A percentile compares a stretch with the other conserved stretches of the same genome.
These are phyloP conservation scores for Nyctibius bracteatus DNA, from an alignment of 2,113 vertebrate genomes.

Conservation along the genomic window DNA sequence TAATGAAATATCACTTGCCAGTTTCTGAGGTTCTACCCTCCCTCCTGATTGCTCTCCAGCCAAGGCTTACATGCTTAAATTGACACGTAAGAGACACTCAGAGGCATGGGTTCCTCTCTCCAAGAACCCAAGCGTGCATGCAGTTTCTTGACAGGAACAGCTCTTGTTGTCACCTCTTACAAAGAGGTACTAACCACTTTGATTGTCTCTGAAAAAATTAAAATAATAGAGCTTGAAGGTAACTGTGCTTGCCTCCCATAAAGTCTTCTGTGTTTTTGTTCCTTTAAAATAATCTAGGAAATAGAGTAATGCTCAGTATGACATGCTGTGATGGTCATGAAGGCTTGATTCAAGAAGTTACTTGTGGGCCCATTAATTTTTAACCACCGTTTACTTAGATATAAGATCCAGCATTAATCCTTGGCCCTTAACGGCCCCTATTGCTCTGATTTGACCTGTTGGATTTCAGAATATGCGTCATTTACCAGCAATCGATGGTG, in stretches of 20 bases:
- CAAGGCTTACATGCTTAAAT: neutral
- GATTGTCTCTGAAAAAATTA: neutral
- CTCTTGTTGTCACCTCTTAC: neutral
- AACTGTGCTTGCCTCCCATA: neutral
- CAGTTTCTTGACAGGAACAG: neutral
- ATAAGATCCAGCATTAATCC: neutral
- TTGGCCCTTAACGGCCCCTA: neutral
- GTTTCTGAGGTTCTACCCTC: neutral
- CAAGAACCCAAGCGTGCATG: neutral
- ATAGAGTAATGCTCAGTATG: neutral
- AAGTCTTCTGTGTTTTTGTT: neutral
- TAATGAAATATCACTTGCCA: neutral
- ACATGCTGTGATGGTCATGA: neutral
- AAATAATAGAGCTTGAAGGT: neutral
- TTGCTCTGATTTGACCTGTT: neutral
- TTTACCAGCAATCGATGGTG: neutral
- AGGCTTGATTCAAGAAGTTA: neutral
- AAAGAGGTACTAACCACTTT: neutral
- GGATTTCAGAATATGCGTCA: neutral
- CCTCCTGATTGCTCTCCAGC: neutral
- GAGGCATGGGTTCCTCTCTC: neutral
- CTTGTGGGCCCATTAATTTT: neutral
- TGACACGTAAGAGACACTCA: neutral
- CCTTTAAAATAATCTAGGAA: neutral
- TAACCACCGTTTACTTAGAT: neutral